Conservation (phyloP, 2,888 invertebrate genomes). For the Xylota segnis region DNA sequence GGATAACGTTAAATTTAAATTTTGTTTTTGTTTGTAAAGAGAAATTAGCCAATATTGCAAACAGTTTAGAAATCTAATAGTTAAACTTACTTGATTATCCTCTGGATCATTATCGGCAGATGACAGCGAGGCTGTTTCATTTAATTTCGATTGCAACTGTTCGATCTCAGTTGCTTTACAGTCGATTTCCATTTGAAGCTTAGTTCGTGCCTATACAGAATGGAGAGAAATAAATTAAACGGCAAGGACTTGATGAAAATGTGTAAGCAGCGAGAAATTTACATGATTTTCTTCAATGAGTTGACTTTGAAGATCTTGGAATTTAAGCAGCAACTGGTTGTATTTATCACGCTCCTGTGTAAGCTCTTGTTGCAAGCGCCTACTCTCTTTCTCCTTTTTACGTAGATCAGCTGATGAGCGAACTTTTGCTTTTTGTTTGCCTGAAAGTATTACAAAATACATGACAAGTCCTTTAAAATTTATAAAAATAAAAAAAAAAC, state of each 20-base stretch:
- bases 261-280: slow-evolving; percentile 77
- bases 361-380: slow-evolving; percentile 96
- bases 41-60: slow-evolving; percentile 33
- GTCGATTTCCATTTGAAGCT: slow-evolving; percentile 97
- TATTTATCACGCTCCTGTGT: slow-evolving; percentile 97
- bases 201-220: slow-evolving; percentile 85
- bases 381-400: slow-evolving; percentile 97
- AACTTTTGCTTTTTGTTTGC: slow-evolving; percentile 92
- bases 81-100: slow-evolving; percentile 85
- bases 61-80: slow-evolving; percentile 1
- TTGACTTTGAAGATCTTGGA: slow-evolving; percentile 94
- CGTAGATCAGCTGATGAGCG: slow-evolving; percentile 91
- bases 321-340: slow-evolving; percentile 93
- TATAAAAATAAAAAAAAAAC: slow-evolving; percentile 47
- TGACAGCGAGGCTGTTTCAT: slow-evolving; percentile 95
- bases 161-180: slow-evolving; percentile 98
- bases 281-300: slow-evolving; percentile 92
- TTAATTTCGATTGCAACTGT: slow-evolving; percentile 93
- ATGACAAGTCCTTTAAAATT: background rate
- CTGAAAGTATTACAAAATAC: slow-evolving; percentile 81
- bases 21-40: slow-evolving; percentile 25
- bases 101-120: slow-evolving; percentile 95
- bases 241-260: background rate
- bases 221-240: background rate
- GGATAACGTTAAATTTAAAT: slow-evolving; percentile 41